Conservation (phyloP, 2,888 invertebrate species). For the Apamea crenata region DNA sequence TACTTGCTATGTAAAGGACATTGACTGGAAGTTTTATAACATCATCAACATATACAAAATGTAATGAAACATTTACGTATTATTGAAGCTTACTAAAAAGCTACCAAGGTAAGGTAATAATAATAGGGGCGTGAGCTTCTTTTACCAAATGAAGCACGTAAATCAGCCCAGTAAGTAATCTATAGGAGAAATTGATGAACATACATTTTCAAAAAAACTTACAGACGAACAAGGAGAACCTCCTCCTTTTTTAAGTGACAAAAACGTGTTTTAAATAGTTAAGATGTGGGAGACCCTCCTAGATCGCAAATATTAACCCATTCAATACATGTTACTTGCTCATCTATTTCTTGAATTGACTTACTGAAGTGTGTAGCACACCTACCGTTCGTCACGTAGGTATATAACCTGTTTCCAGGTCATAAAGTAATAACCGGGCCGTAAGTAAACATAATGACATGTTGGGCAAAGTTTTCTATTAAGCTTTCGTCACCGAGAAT, state of each 20-base stretch:
- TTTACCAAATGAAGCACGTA: not conserved
- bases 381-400: slow-evolving; percentile 22
- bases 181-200: not conserved
- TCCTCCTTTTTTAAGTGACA: not conserved
- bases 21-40: not conserved
- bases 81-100: not conserved
- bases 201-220: not conserved
- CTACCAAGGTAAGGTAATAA: not conserved
- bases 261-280: not conserved
- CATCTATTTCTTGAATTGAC: not conserved
- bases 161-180: not conserved
- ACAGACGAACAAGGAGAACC: not conserved
- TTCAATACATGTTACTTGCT: not conserved
- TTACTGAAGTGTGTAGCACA: slow-evolving; percentile 10
- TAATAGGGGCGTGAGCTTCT: not conserved
- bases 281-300: not conserved
- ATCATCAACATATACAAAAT: not conserved
- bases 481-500: slow-evolving; percentile 50
- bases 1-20: not conserved
- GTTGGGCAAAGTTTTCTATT: slow-evolving; percentile 44
- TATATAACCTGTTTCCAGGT: slow-evolving; percentile 39
- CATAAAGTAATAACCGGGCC: slow-evolving; percentile 48
- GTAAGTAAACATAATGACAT: slow-evolving; percentile 51
- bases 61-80: not conserved
- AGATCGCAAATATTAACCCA: not conserved